phyloP scores from a whole-genome alignment of 2,797 vertebrate genomes.

The Lacerta agilis region DNA sequence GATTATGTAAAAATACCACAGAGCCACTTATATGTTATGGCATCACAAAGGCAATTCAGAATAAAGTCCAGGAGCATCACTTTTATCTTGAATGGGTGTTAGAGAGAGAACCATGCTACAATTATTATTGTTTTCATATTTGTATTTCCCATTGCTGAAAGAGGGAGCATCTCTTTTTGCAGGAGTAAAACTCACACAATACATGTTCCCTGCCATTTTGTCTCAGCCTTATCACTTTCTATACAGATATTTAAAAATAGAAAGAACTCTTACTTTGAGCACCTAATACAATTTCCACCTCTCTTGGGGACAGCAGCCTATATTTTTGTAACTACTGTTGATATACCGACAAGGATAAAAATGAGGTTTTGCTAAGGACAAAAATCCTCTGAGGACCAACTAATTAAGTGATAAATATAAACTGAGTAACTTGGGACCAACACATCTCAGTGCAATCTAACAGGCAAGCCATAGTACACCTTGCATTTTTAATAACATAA shows the following conservation, averaged over 20 bases:
- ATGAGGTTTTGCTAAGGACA: background rate
- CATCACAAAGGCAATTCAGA: background rate
- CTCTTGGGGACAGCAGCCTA: background rate
- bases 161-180: background rate
- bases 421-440: background rate
- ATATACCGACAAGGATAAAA: background rate
- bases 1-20: background rate
- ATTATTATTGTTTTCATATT: background rate
- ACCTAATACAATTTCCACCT: background rate
- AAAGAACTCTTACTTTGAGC: background rate
- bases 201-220: background rate
- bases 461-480: background rate
- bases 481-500: background rate
- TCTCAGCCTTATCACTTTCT: background rate
- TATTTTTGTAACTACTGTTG: background rate
- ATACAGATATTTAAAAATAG: background rate
- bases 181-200: background rate
- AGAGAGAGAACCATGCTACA: background rate
- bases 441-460: background rate
- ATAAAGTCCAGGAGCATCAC: background rate
- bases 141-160: background rate
- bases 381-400: background rate
- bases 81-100: background rate
- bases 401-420: slow-evolving; percentile 17
- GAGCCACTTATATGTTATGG: background rate